A percentile compares a stretch with the other conserved stretches of the same genome.
These are phyloP conservation scores for Epistrophe eligans DNA, from an alignment of 2,888 invertebrate species.

Conservation along the genomic window DNA sequence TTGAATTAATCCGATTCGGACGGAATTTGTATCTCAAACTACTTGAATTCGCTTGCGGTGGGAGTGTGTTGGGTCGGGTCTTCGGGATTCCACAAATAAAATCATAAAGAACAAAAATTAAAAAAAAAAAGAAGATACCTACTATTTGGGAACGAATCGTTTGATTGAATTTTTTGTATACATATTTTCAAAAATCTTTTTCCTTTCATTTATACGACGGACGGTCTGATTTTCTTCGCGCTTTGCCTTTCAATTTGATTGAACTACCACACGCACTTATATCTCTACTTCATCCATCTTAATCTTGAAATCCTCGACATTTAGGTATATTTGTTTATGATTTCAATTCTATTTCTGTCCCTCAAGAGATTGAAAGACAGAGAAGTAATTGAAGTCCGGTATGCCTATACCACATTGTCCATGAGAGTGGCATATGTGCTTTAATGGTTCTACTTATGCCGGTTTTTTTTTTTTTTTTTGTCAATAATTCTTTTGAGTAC, in stretches of 20 bases:
- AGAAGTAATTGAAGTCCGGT: conserved; percentile 56
- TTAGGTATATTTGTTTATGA: conserved; percentile 65
- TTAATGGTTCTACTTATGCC: conserved; percentile 56
- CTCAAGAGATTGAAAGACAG: conserved; percentile 5
- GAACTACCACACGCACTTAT: conserved; percentile 4
- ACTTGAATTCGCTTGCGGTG: conserved; percentile 52
- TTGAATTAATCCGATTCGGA: conserved; percentile 67
- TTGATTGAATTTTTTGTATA: conserved; percentile 1
- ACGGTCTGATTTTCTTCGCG: conserved; percentile 30
- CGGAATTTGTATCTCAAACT: conserved; percentile 58
- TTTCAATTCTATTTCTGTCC: conserved; percentile 70
- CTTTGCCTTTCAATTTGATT: conserved; percentile 1
- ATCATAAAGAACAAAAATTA: background rate
- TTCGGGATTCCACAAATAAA: background rate
- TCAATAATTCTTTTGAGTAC: conserved; percentile 44
- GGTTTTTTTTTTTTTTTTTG: conserved; percentile 50
- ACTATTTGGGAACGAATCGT: conserved; percentile 34
- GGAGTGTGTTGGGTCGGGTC: conserved; percentile 20
- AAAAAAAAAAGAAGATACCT: conserved; percentile 16
- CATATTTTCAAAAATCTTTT: background rate
- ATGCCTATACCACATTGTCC: conserved; percentile 21
- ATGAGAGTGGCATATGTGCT: conserved; percentile 49
- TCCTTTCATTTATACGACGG: no score
- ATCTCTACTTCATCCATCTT: conserved; percentile 25
- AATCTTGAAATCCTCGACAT: conserved; percentile 32